Conservation (phyloP, 2,888 invertebrate species). For the Pseudococcus viburni region DNA sequence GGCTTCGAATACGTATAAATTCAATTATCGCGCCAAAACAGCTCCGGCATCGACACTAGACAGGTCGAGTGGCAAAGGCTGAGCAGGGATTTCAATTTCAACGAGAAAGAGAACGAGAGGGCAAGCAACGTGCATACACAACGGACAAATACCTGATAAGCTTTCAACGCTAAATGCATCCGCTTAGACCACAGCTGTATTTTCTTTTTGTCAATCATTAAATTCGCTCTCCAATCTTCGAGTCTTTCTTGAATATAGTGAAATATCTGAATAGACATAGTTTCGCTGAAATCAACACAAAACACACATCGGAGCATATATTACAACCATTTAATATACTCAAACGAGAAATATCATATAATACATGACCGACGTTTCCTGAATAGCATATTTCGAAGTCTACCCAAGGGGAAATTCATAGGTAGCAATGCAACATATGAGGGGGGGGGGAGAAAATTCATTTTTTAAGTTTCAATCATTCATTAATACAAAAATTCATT, state of each 20-base stretch:
- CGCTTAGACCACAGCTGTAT: constrained; percentile 85
- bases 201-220: constrained; percentile 88
- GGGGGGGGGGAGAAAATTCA: too few relatives aligned
- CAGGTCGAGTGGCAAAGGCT: background rate
- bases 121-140: background rate
- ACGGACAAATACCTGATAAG: constrained; percentile 74
- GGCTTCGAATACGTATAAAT: constrained; percentile 27
- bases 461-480: too few relatives aligned
- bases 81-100: constrained; percentile 18
- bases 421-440: too few relatives aligned
- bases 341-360: background rate
- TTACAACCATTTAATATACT: constrained; percentile 65
- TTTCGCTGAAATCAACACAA: constrained; percentile 80
- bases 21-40: constrained; percentile 35
- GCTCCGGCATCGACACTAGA: background rate
- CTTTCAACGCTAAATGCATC: constrained; percentile 85
- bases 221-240: constrained; percentile 88
- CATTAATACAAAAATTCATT: too few relatives aligned
- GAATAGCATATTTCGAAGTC: too few relatives aligned
- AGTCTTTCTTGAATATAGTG: constrained; percentile 95
- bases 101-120: background rate
- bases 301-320: background rate
- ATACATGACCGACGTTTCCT: too few relatives aligned
- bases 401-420: too few relatives aligned
- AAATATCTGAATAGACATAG: constrained; percentile 91